These are phyloP conservation scores for Scaptomyza hsui DNA, from an alignment of 1,140 invertebrate species.

Conservation along the genomic window DNA sequence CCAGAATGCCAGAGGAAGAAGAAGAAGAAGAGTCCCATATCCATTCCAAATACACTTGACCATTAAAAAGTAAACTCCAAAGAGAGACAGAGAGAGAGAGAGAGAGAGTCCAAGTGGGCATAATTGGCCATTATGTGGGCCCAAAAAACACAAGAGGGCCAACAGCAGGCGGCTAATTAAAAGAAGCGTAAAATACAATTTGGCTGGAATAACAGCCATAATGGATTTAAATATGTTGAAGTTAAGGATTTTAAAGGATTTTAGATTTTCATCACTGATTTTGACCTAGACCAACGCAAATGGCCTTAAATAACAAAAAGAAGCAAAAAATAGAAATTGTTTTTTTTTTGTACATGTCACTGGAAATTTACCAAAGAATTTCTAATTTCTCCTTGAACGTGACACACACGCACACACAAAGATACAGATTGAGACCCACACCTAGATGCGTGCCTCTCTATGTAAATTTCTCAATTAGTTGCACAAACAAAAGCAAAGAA, in stretches of 20 bases:
- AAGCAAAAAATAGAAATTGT: constrained; percentile 50
- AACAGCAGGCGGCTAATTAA: constrained; percentile 63
- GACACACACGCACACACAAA: neutral
- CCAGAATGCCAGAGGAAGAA: constrained; percentile 23
- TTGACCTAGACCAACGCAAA: constrained; percentile 29
- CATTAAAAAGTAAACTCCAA: constrained; percentile 58
- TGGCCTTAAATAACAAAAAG: constrained; percentile 5
- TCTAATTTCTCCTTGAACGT: constrained; percentile 6
- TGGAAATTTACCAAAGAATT: constrained; percentile 61
- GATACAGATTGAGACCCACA: neutral
- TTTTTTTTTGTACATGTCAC: constrained; percentile 39
- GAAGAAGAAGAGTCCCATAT: constrained; percentile 16
- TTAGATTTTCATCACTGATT: neutral
- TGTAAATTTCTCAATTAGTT: constrained; percentile 63
- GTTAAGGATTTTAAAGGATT: constrained; percentile 34
- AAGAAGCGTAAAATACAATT: constrained; percentile 72
- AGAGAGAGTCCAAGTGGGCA: constrained; percentile 57
- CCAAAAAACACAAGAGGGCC: constrained; percentile 46
- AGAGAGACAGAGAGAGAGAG: constrained; percentile 8
- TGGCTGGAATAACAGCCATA: constrained; percentile 49
- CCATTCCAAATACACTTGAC: constrained; percentile 66
- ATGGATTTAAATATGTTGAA: constrained; percentile 54
- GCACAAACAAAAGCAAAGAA: constrained; percentile 51
- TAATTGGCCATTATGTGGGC: constrained; percentile 75
- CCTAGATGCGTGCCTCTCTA: constrained; percentile 12